Evolutionary conservation across 92 coral and sea anemone species (phyloP).

Genomic region (Muricea muricata): DNA sequence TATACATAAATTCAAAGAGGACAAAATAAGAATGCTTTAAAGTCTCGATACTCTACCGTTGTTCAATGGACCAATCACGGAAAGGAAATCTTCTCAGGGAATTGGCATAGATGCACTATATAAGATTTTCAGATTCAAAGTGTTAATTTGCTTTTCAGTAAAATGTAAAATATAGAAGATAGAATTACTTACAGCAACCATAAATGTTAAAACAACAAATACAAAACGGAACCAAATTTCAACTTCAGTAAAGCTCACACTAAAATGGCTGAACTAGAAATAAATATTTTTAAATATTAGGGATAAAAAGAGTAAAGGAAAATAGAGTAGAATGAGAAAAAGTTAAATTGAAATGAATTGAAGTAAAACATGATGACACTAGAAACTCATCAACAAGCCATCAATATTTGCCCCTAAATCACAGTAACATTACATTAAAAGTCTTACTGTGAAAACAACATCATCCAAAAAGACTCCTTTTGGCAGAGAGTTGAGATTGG

Average conservation of each 20-base stretch:
- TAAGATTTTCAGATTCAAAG: neutral
- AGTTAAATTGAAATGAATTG: no score
- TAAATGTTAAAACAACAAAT: constrained; percentile 91
- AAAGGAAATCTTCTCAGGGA: constrained; percentile 89
- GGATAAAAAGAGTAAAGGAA: no score
- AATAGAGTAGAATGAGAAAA: no score
- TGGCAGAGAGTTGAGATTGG: constrained; percentile 64
- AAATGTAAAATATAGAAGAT: neutral
- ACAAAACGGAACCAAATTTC: constrained; percentile 99
- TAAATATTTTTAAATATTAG: neutral
- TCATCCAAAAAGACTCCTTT: constrained; percentile 73
- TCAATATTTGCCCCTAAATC: no score
- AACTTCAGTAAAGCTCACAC: constrained; percentile 87
- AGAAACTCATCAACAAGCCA: no score
- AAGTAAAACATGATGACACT: no score
- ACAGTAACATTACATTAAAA: no score
- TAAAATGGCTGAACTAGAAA: constrained; percentile 87
- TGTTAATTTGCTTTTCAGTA: neutral
- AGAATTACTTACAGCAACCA: constrained; percentile 83
- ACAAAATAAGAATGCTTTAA: no score
- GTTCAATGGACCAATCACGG: constrained; percentile 98
- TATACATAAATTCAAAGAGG: no score
- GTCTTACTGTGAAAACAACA: constrained; percentile 81
- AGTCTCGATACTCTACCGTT: constrained; percentile 71
- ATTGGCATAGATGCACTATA: constrained; percentile 93